Conservation (phyloP, 2,113 vertebrate species). For the Rana temporaria region DNA sequence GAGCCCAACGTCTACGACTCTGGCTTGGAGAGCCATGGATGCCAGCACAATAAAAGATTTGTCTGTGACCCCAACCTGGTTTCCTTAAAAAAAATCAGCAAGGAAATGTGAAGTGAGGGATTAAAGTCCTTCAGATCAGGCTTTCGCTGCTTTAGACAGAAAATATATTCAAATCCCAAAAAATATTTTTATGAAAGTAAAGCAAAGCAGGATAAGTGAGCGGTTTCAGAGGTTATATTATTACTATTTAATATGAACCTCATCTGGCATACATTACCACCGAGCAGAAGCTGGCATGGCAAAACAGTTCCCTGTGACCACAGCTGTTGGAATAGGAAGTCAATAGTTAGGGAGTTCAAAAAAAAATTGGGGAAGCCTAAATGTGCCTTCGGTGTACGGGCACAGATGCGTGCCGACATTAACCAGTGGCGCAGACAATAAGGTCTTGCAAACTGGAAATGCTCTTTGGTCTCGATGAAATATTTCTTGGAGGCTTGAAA, state of each 20-base stretch:
- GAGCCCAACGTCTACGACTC: not conserved
- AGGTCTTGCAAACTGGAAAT: conserved; percentile 33
- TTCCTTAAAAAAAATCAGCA: conserved; percentile 50
- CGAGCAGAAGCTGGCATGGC: conserved; percentile 50
- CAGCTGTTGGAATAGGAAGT: conserved; percentile 56
- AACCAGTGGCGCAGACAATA: conserved; percentile 49
- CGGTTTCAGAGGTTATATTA: conserved; percentile 55
- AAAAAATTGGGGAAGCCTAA: conserved; percentile 42
- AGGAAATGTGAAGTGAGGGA: conserved; percentile 54
- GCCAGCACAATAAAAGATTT: conserved; percentile 39
- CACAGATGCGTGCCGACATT: conserved; percentile 40
- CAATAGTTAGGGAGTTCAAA: conserved; percentile 48
- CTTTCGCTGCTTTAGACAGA: conserved; percentile 45
- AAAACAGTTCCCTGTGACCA: conserved; percentile 44
- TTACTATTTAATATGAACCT: conserved; percentile 52
- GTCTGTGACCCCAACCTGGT: conserved; percentile 41
- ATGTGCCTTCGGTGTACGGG: conserved; percentile 48
- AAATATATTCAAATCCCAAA: conserved; percentile 55
- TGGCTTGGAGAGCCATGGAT: not conserved
- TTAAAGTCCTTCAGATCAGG: conserved; percentile 50
- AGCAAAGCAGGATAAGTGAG: conserved; percentile 50
- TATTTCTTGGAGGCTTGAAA: conserved; percentile 25
- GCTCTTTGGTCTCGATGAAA: conserved; percentile 8
- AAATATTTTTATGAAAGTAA: conserved; percentile 54
- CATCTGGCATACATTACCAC: conserved; percentile 46